Evolutionary conservation across 2,888 invertebrate genomes (phyloP), one percentile per base, ranked within the genome.

Genomic region (Lochmaea capreae): DNA sequence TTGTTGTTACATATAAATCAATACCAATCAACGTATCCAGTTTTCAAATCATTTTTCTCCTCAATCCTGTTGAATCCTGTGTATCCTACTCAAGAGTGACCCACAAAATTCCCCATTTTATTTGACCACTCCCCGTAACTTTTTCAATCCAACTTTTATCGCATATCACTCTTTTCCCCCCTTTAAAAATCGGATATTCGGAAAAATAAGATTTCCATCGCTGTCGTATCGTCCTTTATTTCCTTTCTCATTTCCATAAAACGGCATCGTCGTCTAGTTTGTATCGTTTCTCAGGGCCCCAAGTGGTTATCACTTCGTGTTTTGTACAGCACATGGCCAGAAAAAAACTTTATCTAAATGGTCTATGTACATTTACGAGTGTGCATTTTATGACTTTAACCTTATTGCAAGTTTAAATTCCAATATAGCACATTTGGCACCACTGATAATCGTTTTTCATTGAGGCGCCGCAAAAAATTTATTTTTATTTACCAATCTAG

Each of bases 321-420:
- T 58, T 39, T 22, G 58, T 66, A 14, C 66, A 66, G 70, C 79
- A 79, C 78, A 79, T 79, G 79, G 79, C 79, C 70, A 42, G 67
- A 75, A 73, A 79, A 79, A 79, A 77, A 77, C 65, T 54, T 79
- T 79, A 79, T 79, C 79, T 79, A 78, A 77, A 78, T 76, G 71
- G 72, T 75, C 70, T 65, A 65, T 67, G 63, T 77, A 77, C 74
- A 77, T 79, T 77, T 76, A 74, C 63, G 70, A 73, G 43, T 72
- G 65, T 72, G 74, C 74, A 76, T 74, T 79, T 75, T 76, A 78
- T 72, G 49, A 67, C 68, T 71, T 52, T 73, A 73, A 71, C 69
- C 61, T 52, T 66, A 70, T 66, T 66, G 70, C 62, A 66, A 70
- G 70, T 66, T 43, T 43, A 62, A 61, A 73, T 66, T 69, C 65